phyloP scores from a whole-genome alignment of 2,113 vertebrate genomes.

The Willisornis vidua region DNA sequence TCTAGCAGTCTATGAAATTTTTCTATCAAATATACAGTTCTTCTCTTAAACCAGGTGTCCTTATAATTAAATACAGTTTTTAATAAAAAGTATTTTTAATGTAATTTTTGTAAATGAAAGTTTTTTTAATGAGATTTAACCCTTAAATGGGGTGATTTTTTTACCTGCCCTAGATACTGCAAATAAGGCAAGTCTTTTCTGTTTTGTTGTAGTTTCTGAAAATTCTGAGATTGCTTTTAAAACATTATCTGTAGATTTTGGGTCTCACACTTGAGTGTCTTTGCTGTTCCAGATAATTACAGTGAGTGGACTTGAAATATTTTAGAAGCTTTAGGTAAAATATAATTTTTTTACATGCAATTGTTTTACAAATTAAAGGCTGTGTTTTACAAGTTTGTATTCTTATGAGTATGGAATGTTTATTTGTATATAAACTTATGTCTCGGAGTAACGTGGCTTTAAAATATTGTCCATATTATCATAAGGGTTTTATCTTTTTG shows the following conservation, averaged over 20 bases:
- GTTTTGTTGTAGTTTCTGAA: neutral
- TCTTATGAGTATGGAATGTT: neutral
- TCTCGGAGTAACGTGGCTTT: neutral
- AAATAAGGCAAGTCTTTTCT: neutral
- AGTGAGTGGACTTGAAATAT: neutral
- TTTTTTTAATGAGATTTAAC: neutral
- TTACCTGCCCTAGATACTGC: neutral
- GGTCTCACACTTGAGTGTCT: neutral
- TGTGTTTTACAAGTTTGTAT: neutral
- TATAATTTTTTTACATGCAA: neutral
- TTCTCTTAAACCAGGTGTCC: neutral
- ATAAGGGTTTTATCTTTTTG: neutral
- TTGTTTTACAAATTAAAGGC: neutral
- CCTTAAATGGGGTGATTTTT: neutral
- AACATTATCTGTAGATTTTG: neutral
- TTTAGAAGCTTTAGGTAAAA: neutral
- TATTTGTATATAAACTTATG: neutral
- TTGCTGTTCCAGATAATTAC: neutral
- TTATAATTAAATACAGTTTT: neutral
- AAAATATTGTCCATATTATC: rapidly evolving
- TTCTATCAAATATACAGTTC: neutral
- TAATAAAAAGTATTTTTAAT: neutral
- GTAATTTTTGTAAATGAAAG: neutral
- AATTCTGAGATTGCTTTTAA: neutral
- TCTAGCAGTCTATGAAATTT: neutral